phyloP scores from a whole-genome alignment of 2,888 invertebrate genomes.

The Desoria tigrina region DNA sequence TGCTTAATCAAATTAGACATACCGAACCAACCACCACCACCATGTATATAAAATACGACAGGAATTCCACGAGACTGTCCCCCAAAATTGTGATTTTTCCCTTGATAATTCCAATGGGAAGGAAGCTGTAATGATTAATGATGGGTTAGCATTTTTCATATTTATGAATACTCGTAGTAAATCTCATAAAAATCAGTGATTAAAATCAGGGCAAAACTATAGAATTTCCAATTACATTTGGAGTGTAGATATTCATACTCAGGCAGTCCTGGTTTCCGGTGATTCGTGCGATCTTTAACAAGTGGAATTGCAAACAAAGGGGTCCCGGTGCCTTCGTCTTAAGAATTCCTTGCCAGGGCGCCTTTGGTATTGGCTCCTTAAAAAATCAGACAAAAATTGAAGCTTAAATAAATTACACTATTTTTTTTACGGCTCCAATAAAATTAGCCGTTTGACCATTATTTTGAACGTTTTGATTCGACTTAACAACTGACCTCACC shows the following conservation, averaged over 20 bases:
- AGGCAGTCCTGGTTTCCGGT: slow-evolving; percentile 35
- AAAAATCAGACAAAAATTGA: background rate
- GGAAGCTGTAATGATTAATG: no score
- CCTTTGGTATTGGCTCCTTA: slow-evolving; percentile 32
- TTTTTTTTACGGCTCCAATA: no score
- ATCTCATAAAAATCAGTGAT: no score
- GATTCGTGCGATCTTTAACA: slow-evolving; percentile 27
- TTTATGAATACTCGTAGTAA: background rate
- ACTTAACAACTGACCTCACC: background rate
- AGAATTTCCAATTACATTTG: slow-evolving; percentile 18
- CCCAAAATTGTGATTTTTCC: no score
- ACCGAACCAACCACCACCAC: slow-evolving; percentile 23
- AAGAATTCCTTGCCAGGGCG: slow-evolving; percentile 29
- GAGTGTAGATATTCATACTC: slow-evolving; percentile 28
- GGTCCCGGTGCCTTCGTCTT: slow-evolving; percentile 33
- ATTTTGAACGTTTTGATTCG: background rate
- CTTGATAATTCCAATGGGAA: no score
- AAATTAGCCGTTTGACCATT: no score
- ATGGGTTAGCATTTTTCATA: background rate
- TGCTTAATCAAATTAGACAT: no score
- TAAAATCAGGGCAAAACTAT: no score
- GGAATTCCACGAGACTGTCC: no score
- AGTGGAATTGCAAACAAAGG: slow-evolving; percentile 36
- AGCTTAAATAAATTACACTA: background rate
- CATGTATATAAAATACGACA: slow-evolving; percentile 30